Conservation (phyloP, 2,888 invertebrate genomes). For the Lacanobia wlatinum region DNA sequence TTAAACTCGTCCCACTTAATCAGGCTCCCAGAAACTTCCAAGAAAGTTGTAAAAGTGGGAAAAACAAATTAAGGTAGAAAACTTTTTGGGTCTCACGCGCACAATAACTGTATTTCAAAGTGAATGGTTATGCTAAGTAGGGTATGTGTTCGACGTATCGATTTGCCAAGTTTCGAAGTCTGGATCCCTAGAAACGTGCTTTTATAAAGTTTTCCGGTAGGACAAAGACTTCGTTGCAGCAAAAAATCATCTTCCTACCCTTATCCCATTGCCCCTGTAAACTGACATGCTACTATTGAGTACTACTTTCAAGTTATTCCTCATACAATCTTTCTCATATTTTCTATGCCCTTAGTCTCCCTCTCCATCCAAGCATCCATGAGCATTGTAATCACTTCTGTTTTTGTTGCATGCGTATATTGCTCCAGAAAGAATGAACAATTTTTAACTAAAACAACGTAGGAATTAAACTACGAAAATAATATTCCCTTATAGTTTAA, state of each 20-base stretch:
- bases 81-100: conserved; percentile 59
- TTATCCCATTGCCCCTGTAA: neutral
- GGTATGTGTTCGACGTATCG: conserved; percentile 57
- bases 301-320: neutral
- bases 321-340: neutral
- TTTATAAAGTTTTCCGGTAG: conserved; percentile 5
- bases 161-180: conserved; percentile 44
- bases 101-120: conserved; percentile 66
- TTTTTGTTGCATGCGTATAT: neutral
- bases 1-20: conserved; percentile 60
- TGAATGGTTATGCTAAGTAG: conserved; percentile 64
- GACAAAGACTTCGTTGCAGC: neutral
- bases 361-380: neutral
- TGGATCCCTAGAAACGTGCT: conserved; percentile 14
- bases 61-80: conserved; percentile 69
- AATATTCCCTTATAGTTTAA: neutral
- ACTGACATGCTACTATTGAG: neutral
- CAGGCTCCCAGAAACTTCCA: conserved; percentile 47
- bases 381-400: neutral
- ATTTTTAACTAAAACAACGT: neutral
- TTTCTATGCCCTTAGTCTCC: neutral
- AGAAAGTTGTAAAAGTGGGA: conserved; percentile 53
- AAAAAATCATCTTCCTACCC: neutral
- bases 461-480: neutral
- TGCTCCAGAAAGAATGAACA: neutral